These are phyloP conservation scores for Bursaphelenchus mucronatus DNA, from an alignment of 1,140 invertebrate genomes.

Conservation along the genomic window DNA sequence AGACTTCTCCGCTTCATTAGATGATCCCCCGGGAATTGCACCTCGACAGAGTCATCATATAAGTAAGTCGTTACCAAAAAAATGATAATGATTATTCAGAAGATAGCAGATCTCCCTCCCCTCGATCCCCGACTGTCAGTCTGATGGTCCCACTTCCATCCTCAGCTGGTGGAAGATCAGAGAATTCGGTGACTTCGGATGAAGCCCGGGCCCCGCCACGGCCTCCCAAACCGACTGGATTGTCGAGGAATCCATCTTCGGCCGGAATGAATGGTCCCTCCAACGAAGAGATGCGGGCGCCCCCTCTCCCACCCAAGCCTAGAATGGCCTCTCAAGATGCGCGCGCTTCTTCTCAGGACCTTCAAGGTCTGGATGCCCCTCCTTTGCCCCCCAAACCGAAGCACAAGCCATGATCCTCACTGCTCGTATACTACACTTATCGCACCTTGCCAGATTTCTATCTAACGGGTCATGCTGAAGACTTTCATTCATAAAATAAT, in stretches of 20 bases:
- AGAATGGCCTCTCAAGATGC: neutral
- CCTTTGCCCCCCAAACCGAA: conserved; percentile 1
- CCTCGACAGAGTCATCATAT: neutral
- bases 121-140: conserved; percentile 22
- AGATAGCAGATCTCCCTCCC: conserved; percentile 22
- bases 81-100: neutral
- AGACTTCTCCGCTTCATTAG: too few relatives aligned
- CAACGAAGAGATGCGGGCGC: too few relatives aligned
- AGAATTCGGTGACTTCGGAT: neutral
- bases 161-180: conserved; percentile 10
- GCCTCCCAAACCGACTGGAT: conserved; percentile 20
- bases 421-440: too few relatives aligned
- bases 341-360: neutral
- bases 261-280: too few relatives aligned
- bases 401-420: neutral
- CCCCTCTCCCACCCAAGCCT: too few relatives aligned
- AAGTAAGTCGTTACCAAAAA: neutral
- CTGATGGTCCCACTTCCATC: conserved; percentile 26
- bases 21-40: too few relatives aligned
- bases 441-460: too few relatives aligned
- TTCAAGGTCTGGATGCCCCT: neutral
- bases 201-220: conserved; percentile 16
- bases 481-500: too few relatives aligned
- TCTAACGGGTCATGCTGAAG: too few relatives aligned
- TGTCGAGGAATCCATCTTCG: too few relatives aligned